These are phyloP conservation scores for Ciconia maguari DNA, from an alignment of 2,113 vertebrate species.

Conservation along the genomic window DNA sequence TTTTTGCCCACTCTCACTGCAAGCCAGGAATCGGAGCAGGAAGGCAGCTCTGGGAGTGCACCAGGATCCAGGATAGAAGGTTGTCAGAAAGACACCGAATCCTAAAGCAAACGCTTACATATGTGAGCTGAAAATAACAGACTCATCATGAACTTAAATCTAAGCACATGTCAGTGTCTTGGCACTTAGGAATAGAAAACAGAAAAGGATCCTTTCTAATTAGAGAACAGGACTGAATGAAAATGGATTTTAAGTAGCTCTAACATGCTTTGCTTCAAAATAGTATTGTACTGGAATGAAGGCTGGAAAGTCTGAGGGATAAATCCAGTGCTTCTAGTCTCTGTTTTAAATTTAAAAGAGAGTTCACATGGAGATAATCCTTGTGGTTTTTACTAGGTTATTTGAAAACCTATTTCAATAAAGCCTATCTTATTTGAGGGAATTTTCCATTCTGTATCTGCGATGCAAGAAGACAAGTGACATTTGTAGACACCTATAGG, in stretches of 20 bases:
- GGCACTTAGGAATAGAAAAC: not conserved
- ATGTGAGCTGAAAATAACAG: constrained; percentile 13
- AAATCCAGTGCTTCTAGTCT: not conserved
- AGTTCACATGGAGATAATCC: not conserved
- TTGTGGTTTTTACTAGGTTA: not conserved
- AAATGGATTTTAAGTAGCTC: constrained; percentile 14
- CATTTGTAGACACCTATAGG: not conserved
- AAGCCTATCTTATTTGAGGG: not conserved
- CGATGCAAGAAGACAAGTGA: not conserved
- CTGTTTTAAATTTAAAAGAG: constrained; percentile 7
- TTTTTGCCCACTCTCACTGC: not conserved
- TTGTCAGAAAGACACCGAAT: not conserved
- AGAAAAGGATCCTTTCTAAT: constrained; percentile 4
- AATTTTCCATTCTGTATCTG: not conserved
- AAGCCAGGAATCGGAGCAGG: not conserved
- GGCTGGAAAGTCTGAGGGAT: constrained; percentile 2
- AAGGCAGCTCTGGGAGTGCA: not conserved
- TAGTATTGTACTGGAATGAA: not conserved
- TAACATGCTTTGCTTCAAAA: constrained; percentile 1
- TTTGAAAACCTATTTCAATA: not conserved
- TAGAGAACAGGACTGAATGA: constrained; percentile 1
- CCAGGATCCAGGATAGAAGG: not conserved
- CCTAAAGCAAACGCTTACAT: not conserved
- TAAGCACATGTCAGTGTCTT: not conserved
- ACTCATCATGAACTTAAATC: not conserved